These are phyloP conservation scores for Lasioglossum calceatum DNA, from an alignment of 2,888 invertebrate genomes.

Conservation along the genomic window DNA sequence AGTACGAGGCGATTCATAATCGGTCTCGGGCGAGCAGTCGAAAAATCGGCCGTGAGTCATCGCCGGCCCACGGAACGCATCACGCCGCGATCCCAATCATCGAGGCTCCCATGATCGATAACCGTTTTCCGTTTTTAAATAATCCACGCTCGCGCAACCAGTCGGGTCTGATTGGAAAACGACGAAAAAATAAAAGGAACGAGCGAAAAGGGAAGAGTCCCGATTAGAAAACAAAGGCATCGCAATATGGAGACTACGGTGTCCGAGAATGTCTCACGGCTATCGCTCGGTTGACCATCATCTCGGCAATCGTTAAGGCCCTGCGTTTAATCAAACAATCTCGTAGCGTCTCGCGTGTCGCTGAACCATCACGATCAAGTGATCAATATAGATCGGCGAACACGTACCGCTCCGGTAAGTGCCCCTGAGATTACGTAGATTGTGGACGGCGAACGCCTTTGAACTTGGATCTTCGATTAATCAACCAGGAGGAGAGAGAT, in stretches of 20 bases:
- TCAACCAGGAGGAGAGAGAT: slow-evolving; percentile 15
- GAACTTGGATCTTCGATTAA: slow-evolving; percentile 43
- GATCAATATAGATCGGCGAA: slow-evolving; percentile 57
- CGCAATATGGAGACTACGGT: background rate
- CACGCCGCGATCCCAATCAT: background rate
- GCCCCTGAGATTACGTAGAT: slow-evolving; percentile 36
- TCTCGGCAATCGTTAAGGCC: slow-evolving; percentile 16
- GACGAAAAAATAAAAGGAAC: background rate
- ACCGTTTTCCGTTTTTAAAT: slow-evolving; percentile 1
- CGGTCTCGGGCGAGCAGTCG: background rate
- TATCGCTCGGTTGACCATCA: slow-evolving; percentile 15
- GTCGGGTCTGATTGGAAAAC: background rate
- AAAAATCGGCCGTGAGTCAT: background rate
- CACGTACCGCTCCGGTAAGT: slow-evolving; percentile 20
- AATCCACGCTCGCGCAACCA: background rate
- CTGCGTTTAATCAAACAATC: slow-evolving; percentile 41
- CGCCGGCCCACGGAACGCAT: background rate
- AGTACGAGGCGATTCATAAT: slow-evolving; percentile 6
- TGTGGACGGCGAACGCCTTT: slow-evolving; percentile 33
- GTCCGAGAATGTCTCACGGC: background rate
- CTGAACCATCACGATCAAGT: slow-evolving; percentile 37
- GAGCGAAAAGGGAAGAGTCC: background rate
- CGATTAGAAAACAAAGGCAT: background rate
- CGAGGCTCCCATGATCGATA: background rate
- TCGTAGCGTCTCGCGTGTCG: slow-evolving; percentile 36